Evolutionary conservation across 1,140 invertebrate species (phyloP), one percentile per base, ranked within the genome.

Genomic region (Trichonephila clavipes): DNA sequence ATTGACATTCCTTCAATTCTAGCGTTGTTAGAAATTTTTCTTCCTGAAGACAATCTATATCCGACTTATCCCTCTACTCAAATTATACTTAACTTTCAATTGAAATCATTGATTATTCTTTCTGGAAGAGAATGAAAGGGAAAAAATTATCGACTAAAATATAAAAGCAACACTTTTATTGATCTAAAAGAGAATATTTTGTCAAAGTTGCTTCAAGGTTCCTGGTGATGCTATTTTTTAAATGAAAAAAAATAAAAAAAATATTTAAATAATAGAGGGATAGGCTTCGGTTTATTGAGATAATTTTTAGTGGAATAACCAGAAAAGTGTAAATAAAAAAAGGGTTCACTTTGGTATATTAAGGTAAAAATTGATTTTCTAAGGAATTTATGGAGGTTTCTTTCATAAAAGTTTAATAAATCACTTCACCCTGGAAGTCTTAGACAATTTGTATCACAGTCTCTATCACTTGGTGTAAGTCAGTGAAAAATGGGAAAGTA

Each of bases 71-170:
- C 72, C 72, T 40, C 72, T 40, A 34, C 34, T 34, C 34, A 18
- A 18, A 77, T 77, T 77, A 77, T 34, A 34, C 6, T 77, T 40
- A 69, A 40, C 72, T 77, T 77, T 77, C 24, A 28, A 77, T 16
- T 64, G 28, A 77, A 77, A 77, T 77, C 34, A 77, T 77, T 34
- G 72, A 77, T 77, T 77, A 18, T 77, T 77, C 16, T 77, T 28
- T 40, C 28, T 18, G 34, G 34, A 77, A 77, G 34, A 77, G 14
- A 28, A 77, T 34, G 34, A 4, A 77, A 77, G 18, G 28, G 18
- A 19, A 40, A 77, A 77, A 77, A 77, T 18, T 77, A 77, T 77
- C 28, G 72, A 77, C 18, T 16, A 77, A 77, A 24, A 34, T 77
- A 40, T 77, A 24, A 34, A 16, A 77, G 34, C 5, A 77, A 18